These are phyloP conservation scores for Sphaerophoria taeniata DNA, from an alignment of 2,888 invertebrate species.

Conservation along the genomic window DNA sequence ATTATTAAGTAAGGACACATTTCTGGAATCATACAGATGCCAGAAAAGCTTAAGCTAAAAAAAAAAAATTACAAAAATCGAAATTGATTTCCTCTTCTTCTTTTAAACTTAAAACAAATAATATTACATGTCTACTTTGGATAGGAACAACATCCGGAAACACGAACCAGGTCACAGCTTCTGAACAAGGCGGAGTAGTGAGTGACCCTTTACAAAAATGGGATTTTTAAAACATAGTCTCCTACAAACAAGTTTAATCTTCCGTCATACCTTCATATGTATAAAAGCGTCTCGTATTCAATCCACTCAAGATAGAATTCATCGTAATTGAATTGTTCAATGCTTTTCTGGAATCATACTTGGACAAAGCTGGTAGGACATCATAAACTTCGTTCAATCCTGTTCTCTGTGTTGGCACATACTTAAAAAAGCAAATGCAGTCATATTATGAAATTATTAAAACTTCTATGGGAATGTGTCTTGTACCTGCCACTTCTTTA, in stretches of 20 bases:
- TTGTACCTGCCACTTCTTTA: slow-evolving; percentile 35
- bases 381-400: slow-evolving; percentile 78
- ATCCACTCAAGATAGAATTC: slow-evolving; percentile 77
- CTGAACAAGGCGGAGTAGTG: slow-evolving; percentile 75
- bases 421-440: background rate
- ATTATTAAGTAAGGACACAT: background rate
- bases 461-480: no score
- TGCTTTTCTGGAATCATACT: slow-evolving; percentile 76
- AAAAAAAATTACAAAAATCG: background rate
- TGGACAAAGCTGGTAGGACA: slow-evolving; percentile 75
- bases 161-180: slow-evolving; percentile 75
- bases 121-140: slow-evolving; percentile 26
- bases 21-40: slow-evolving; percentile 16
- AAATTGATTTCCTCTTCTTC: background rate
- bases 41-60: slow-evolving; percentile 29
- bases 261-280: slow-evolving; percentile 77
- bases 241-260: background rate
- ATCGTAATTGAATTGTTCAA: slow-evolving; percentile 76
- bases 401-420: background rate
- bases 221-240: background rate
- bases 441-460: background rate
- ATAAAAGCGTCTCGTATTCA: slow-evolving; percentile 78
- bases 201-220: slow-evolving; percentile 46
- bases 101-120: background rate
- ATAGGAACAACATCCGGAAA: slow-evolving; percentile 61